Percentiles rank a stretch among this genome's conserved stretches.
These are phyloP conservation scores for Tineola bisselliella DNA, from an alignment of 2,888 invertebrate genomes.

Conservation along the genomic window DNA sequence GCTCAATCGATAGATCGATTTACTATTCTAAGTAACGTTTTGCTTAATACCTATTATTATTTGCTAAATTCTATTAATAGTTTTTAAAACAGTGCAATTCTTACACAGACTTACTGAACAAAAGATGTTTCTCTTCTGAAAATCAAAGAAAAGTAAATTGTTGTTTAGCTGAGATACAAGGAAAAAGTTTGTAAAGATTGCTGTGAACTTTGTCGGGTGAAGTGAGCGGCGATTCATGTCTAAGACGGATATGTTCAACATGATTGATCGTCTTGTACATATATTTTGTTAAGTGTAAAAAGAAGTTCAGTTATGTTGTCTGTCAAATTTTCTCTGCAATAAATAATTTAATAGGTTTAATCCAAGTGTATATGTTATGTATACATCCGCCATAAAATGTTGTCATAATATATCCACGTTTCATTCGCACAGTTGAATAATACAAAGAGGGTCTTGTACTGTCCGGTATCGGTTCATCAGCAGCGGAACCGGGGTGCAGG, in stretches of 20 bases:
- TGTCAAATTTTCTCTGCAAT: background rate
- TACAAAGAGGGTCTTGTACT: conserved; percentile 14
- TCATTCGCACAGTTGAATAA: background rate
- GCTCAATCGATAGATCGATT: background rate
- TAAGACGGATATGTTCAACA: conserved; percentile 7
- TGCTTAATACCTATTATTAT: too few relatives aligned
- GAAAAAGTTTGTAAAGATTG: conserved; percentile 11
- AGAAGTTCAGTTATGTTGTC: background rate
- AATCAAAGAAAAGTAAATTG: background rate
- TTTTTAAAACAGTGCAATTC: background rate
- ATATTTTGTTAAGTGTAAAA: background rate
- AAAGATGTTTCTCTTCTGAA: background rate
- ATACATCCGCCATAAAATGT: background rate
- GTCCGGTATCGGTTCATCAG: conserved; percentile 16
- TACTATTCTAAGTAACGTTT: background rate
- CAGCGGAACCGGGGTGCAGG: conserved; percentile 8
- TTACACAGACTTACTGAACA: background rate
- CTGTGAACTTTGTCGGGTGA: conserved; percentile 1
- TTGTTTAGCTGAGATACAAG: conserved; percentile 11
- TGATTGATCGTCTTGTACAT: conserved; percentile 11
- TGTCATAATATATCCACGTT: background rate
- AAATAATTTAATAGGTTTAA: background rate
- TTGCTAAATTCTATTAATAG: too few relatives aligned
- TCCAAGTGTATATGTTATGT: background rate
- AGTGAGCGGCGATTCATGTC: background rate